Evolutionary conservation across 2,797 vertebrate species (phyloP).

Genomic region (Enteromius afrohamiltoni): DNA sequence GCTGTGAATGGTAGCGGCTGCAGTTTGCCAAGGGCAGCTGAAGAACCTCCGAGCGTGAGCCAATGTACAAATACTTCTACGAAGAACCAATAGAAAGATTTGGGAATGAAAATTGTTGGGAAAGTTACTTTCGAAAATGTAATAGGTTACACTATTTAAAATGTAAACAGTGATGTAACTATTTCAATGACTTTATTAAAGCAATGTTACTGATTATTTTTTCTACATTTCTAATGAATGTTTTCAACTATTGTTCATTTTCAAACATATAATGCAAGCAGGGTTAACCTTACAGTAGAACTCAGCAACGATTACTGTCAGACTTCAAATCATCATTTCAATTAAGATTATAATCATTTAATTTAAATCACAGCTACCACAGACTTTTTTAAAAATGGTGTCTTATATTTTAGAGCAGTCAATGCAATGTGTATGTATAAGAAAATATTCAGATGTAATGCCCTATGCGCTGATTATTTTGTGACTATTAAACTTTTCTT

Average conservation of each 20-base stretch:
- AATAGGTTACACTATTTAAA: not conserved
- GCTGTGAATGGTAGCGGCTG: conserved; percentile 83
- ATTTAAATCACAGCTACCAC: no score
- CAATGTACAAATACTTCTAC: conserved; percentile 83
- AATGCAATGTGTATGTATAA: not conserved
- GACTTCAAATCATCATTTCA: not conserved
- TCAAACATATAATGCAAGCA: not conserved
- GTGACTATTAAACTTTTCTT: no score
- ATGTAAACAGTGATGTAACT: not conserved
- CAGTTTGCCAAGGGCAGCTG: conserved; percentile 86
- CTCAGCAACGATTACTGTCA: not conserved
- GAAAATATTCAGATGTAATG: no score
- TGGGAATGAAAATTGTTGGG: not conserved
- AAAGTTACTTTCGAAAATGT: not conserved
- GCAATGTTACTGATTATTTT: not conserved
- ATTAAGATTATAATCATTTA: not conserved
- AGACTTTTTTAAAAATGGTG: not conserved
- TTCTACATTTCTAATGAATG: no score
- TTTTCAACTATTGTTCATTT: not conserved
- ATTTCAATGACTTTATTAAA: no score
- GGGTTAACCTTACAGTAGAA: no score
- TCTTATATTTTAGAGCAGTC: not conserved
- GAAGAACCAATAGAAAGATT: conserved; percentile 14
- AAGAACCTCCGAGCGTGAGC: conserved; percentile 81
- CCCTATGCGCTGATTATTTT: no score